These are phyloP conservation scores for Gallinago undulata DNA, from an alignment of 2,113 vertebrate species.

Conservation along the genomic window DNA sequence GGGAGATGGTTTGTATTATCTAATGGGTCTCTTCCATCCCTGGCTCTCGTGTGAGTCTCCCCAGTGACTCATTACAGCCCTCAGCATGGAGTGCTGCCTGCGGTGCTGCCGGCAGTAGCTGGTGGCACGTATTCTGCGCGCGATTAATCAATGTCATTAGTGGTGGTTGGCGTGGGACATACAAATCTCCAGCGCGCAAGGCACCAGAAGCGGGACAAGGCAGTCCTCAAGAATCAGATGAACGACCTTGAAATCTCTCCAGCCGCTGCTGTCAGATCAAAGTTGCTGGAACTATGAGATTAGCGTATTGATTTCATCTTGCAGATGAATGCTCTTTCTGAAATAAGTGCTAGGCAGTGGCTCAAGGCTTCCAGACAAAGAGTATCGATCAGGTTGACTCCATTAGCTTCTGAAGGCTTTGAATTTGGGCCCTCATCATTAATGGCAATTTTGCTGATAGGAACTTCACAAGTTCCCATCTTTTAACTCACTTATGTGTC, in stretches of 20 bases:
- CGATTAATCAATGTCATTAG: background rate
- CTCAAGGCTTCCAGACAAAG: conserved; percentile 6
- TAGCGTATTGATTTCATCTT: background rate
- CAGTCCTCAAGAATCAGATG: background rate
- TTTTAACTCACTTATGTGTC: fast-evolving
- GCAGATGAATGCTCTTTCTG: background rate
- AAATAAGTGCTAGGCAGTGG: background rate
- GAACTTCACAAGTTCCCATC: background rate
- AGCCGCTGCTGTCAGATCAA: background rate
- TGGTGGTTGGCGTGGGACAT: background rate
- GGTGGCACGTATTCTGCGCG: fast-evolving
- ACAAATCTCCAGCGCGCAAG: fast-evolving
- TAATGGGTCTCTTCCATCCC: background rate
- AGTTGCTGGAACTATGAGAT: background rate
- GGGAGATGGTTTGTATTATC: background rate
- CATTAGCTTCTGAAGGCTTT: background rate
- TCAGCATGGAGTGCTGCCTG: background rate
- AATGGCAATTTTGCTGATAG: background rate
- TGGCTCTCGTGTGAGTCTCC: background rate
- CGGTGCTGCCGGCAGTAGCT: background rate
- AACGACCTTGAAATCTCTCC: background rate
- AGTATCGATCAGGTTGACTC: background rate
- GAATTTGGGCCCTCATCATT: background rate
- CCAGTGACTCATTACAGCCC: background rate
- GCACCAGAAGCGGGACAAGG: background rate